These are phyloP conservation scores for Cerastoderma edule DNA, from an alignment of 2,888 invertebrate species.

Conservation along the genomic window DNA sequence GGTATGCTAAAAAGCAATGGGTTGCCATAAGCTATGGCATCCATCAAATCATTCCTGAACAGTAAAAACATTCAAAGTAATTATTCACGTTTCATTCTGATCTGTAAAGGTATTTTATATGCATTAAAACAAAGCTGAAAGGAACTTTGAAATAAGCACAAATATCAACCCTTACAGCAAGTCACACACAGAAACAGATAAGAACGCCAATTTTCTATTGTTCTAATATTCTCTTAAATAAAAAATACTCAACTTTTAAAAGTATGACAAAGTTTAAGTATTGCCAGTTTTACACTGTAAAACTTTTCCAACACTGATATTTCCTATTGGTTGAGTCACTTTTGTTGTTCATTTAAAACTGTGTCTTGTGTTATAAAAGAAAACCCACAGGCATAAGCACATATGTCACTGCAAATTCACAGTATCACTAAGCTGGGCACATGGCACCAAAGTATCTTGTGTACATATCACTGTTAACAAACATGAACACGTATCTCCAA, in stretches of 20 bases:
- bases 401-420: conserved; percentile 25
- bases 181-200: too few species aligned
- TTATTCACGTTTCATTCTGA: too few species aligned
- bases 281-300: conserved; percentile 22
- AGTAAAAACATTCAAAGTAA: too few species aligned
- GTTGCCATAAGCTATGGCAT: too few species aligned
- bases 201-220: too few species aligned
- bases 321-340: neutral
- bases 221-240: too few species aligned
- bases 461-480: neutral
- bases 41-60: too few species aligned
- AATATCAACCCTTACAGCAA: too few species aligned
- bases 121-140: too few species aligned
- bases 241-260: conserved; percentile 20
- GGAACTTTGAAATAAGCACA: too few species aligned
- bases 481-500: conserved; percentile 20
- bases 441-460: conserved; percentile 9
- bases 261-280: conserved; percentile 19
- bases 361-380: neutral
- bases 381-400: conserved; percentile 17
- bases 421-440: conserved; percentile 13
- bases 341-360: conserved; percentile 12
- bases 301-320: conserved; percentile 10
- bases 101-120: too few species aligned
- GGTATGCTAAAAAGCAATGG: too few species aligned